Evolutionary conservation across 2,888 invertebrate species (phyloP).

Genomic region (Candidula unifasciata): DNA sequence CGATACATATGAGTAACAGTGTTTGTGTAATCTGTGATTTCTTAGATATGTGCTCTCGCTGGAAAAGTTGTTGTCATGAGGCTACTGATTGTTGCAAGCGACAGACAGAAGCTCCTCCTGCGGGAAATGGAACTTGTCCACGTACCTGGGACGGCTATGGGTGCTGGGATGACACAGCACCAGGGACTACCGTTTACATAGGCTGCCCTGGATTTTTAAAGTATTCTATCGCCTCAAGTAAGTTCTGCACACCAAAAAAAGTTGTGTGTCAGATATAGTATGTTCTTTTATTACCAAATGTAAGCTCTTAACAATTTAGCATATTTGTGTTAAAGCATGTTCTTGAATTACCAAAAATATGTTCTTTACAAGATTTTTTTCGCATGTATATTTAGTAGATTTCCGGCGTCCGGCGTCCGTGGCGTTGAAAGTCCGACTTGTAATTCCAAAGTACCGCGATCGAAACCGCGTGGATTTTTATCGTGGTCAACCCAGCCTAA

Average conservation of each 20-base stretch:
- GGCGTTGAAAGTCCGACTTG: no score
- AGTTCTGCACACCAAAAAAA: slow-evolving; percentile 43
- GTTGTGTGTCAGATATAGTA: neutral
- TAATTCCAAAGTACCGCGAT: no score
- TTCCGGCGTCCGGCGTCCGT: no score
- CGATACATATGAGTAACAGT: neutral
- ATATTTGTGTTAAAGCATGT: no score
- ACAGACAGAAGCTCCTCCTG: slow-evolving; percentile 54
- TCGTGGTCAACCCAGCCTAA: no score
- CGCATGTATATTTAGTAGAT: no score
- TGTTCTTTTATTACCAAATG: neutral
- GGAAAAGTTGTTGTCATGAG: slow-evolving; percentile 64
- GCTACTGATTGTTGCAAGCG: slow-evolving; percentile 63
- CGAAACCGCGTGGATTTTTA: no score
- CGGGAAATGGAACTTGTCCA: slow-evolving; percentile 59
- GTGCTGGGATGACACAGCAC: slow-evolving; percentile 66
- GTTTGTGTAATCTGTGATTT: neutral
- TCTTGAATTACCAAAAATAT: no score
- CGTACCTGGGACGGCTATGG: slow-evolving; percentile 72
- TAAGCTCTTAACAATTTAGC: no score
- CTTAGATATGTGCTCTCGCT: slow-evolving; percentile 60
- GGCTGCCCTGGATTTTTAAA: slow-evolving; percentile 65
- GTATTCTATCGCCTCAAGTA: slow-evolving; percentile 60
- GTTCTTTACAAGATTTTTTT: no score
- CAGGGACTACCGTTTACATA: slow-evolving; percentile 57